Base-by-base conservation (phyloP, 2,797 vertebrate genomes). In the Smutsia temminckii region DNA sequence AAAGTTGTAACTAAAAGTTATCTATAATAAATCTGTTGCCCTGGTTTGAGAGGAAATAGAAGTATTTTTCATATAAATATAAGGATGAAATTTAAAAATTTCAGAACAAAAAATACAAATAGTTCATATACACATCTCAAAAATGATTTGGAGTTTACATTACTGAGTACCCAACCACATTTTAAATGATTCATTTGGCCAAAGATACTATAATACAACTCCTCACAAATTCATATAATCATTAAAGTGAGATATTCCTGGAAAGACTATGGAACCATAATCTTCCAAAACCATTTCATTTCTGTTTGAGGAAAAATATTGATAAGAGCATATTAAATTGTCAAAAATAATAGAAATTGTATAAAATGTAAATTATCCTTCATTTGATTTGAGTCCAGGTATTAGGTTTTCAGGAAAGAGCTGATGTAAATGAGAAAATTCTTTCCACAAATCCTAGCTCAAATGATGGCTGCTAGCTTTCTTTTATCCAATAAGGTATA, bases 401-500 rank as follows among this genome's bases (percentile, higher is more conserved):
- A 27, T 87, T 86, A 75, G 40, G 14, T 66, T 77, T 92, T 93
- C n/a, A 77, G 16, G 13, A 6, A 95, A 77, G 16, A 93, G 11
- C 34, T 59, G 8, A 74, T 34, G 3, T 25, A 71, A 93, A 75
- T 71, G 23, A 92, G n/a, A 84, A 84, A 57, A 69, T 53, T 0
- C 8, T 95, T 87, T 71, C 1, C 55, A 72, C 34, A 93, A 81
- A 84, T 85, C 27, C 9, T 68, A 49, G 3, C 18, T 63, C 61
- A 81, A 61, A 75, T 29, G 34, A 74, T 17, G 21, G 23, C 14
- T 72, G 49, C 40, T 68, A 83, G 6, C 3, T 66, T 89, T 75
- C 17, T 84, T 77, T 95, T 72, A 80, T 71, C 40, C 49, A 85
- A 25, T 57, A 95, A 84, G 57, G 37, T 17, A 80, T 12, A 96